Conservation (phyloP, 2,797 vertebrate genomes). For the Hafferia zeledoni region DNA sequence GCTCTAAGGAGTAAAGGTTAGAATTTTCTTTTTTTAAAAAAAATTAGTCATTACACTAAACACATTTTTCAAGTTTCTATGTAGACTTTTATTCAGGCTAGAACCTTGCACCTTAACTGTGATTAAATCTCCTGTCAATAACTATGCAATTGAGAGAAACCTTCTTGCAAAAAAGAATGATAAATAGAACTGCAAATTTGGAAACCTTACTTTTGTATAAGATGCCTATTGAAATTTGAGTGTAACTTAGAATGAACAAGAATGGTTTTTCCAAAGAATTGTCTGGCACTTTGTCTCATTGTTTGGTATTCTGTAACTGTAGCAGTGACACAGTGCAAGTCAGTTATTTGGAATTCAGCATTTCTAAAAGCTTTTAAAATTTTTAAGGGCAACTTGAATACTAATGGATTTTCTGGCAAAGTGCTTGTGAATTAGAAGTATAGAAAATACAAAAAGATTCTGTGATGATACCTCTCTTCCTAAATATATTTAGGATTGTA, state of each 20-base stretch:
- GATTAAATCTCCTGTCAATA: not conserved
- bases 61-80: not conserved
- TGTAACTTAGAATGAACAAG: not conserved
- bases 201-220: not conserved
- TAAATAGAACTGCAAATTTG: not conserved
- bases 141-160: not conserved
- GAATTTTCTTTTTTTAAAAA: not conserved
- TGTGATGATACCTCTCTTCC: not conserved
- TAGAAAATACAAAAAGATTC: not conserved
- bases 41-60: not conserved
- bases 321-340: not conserved
- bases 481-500: not conserved
- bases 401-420: not conserved
- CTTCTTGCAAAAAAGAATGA: not conserved
- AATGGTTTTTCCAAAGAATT: not conserved
- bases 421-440: not conserved
- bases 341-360: not conserved
- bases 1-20: not conserved
- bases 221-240: not conserved
- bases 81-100: not conserved
- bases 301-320: not conserved
- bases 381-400: not conserved
- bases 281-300: not conserved
- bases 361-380: not conserved
- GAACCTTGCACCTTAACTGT: not conserved